These are phyloP conservation scores for Helicoverpa assulta DNA, from an alignment of 2,888 invertebrate genomes.

Conservation along the genomic window DNA sequence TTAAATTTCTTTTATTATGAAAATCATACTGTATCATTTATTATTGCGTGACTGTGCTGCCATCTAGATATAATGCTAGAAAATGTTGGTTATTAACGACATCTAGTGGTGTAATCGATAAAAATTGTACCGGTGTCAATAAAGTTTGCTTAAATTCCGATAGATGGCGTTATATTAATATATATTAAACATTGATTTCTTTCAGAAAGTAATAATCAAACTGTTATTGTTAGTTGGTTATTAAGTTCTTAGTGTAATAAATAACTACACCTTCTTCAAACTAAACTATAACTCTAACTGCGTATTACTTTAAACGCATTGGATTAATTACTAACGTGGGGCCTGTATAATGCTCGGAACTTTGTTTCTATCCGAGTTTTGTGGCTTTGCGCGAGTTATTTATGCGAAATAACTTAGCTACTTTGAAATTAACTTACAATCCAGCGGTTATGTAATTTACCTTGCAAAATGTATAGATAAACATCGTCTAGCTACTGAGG, in stretches of 20 bases:
- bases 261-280: conserved; percentile 11
- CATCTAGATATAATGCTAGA: neutral
- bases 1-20: too few relatives aligned
- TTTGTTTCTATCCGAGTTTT: conserved; percentile 44
- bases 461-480: conserved; percentile 29
- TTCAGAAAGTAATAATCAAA: neutral
- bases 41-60: neutral
- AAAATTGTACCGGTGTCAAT: conserved; percentile 25
- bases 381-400: conserved; percentile 45
- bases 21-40: too few relatives aligned
- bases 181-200: too few relatives aligned
- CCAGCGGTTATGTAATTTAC: conserved; percentile 40
- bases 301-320: conserved; percentile 45
- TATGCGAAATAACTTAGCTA: conserved; percentile 36
- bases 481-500: conserved; percentile 13
- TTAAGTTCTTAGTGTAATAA: neutral
- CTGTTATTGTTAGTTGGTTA: too few relatives aligned
- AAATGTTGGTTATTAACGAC: neutral
- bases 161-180: conserved; percentile 64
- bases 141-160: neutral
- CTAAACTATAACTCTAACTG: conserved; percentile 21
- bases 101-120: conserved; percentile 3
- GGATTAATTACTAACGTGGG: conserved; percentile 50
- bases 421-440: conserved; percentile 36
- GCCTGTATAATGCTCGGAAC: conserved; percentile 48